A percentile compares a stretch with the other conserved stretches of the same genome.
Evolutionary conservation across 2,797 vertebrate species (phyloP).

Genomic region (Tapirus indicus): DNA sequence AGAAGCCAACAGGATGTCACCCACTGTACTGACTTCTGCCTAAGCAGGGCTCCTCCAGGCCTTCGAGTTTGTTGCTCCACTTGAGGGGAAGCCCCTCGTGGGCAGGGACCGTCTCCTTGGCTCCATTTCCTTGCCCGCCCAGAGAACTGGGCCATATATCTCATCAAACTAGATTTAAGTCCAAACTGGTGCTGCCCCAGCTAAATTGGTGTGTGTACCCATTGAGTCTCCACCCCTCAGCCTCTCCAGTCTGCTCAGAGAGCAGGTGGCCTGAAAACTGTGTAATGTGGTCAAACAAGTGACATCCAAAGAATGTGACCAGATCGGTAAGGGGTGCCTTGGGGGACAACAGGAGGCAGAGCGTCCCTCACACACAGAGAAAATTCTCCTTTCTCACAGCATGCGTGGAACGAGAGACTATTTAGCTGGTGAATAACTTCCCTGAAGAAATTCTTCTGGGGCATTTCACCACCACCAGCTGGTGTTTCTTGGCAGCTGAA

Average conservation of each 20-base stretch:
- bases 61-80: no score
- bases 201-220: fast-evolving
- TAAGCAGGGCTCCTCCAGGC: not conserved
- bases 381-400: constrained; percentile 10
- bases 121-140: not conserved
- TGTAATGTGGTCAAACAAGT: not conserved
- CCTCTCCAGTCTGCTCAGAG: not conserved
- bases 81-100: fast-evolving
- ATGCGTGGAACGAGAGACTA: constrained; percentile 41
- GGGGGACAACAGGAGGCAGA: not conserved
- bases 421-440: constrained; percentile 83
- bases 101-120: not conserved
- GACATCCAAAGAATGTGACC: constrained; percentile 20
- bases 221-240: fast-evolving
- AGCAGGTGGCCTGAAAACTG: constrained; percentile 33
- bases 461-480: constrained; percentile 87
- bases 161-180: fast-evolving
- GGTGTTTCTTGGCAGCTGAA: constrained; percentile 88
- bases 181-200: not conserved
- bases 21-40: not conserved
- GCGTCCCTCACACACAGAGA: not conserved
- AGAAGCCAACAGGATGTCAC: not conserved
- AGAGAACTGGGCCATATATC: not conserved
- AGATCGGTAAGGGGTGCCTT: not conserved
- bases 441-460: constrained; percentile 87